A percentile compares a stretch with the other conserved stretches of the same genome.
Evolutionary conservation across 1,140 invertebrate genomes (phyloP).

Genomic region (Brachionus sp.): DNA sequence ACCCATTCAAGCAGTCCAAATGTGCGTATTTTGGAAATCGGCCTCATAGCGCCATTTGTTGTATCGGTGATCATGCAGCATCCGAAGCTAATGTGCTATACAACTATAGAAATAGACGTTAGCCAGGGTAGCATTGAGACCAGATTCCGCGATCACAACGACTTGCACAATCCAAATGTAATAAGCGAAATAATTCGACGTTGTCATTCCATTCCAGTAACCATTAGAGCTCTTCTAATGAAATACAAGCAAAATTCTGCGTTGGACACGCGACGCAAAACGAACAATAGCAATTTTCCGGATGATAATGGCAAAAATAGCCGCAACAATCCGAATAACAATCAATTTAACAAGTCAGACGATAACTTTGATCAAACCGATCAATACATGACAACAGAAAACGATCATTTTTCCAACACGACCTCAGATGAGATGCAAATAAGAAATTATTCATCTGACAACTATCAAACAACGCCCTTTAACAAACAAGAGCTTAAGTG

Average conservation of each 20-base stretch:
- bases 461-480: neutral
- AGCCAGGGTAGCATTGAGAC: constrained; percentile 17
- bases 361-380: neutral
- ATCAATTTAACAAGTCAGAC: neutral
- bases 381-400: neutral
- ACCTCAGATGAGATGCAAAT: neutral
- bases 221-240: constrained; percentile 16
- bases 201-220: constrained; percentile 12
- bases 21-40: constrained; percentile 10
- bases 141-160: constrained; percentile 23
- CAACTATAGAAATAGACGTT: constrained; percentile 16
- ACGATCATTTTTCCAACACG: neutral
- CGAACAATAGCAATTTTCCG: neutral
- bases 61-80: constrained; percentile 30
- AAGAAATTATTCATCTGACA: neutral
- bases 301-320: constrained; percentile 19
- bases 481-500: neutral
- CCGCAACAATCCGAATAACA: neutral
- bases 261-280: neutral
- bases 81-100: constrained; percentile 14
- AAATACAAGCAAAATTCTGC: constrained; percentile 30
- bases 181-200: constrained; percentile 22
- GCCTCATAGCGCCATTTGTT: neutral
- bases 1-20: neutral
- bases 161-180: constrained; percentile 4